These are phyloP conservation scores for Lepus americanus DNA, from an alignment of 2,113 vertebrate species.

Conservation along the genomic window DNA sequence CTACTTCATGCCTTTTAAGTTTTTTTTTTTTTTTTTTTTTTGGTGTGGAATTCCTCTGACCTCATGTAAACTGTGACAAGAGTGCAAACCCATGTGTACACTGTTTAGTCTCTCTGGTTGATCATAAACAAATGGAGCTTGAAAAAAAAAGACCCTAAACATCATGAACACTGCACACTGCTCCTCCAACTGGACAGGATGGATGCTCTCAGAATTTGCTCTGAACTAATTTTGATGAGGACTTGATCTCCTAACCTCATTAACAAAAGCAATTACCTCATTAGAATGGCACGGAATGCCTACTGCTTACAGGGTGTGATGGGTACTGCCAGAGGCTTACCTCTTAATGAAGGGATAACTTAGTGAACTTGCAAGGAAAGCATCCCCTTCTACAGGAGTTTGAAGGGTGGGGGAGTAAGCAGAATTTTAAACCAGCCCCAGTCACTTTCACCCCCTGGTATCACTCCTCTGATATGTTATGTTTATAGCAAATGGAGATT, in stretches of 20 bases:
- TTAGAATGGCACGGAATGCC: background rate
- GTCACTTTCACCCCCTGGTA: background rate
- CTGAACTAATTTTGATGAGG: slow-evolving; percentile 21
- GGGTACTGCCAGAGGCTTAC: background rate
- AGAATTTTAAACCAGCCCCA: background rate
- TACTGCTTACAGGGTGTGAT: background rate
- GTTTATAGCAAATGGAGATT: slow-evolving; percentile 2
- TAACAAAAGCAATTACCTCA: slow-evolving; percentile 10
- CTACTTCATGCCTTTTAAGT: slow-evolving; percentile 64
- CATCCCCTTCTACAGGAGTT: background rate
- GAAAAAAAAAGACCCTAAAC: background rate
- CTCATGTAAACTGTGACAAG: slow-evolving; percentile 24
- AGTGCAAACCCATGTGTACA: slow-evolving; percentile 18
- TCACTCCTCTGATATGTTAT: background rate
- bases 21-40: too few relatives aligned
- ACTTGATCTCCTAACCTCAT: slow-evolving; percentile 48
- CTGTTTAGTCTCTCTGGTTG: slow-evolving; percentile 67
- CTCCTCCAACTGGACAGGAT: background rate
- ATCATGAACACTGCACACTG: background rate
- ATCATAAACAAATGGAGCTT: slow-evolving; percentile 68
- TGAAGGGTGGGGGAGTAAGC: background rate
- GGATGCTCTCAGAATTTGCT: slow-evolving; percentile 7
- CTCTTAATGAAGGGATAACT: background rate
- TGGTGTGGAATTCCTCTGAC: slow-evolving; percentile 24
- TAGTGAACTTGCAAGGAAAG: background rate